Evolutionary conservation across 53 echinoderm and acorn worm genomes (phyloP), one percentile per base, ranked within the genome.

Genomic region (Echinarachnius parma): DNA sequence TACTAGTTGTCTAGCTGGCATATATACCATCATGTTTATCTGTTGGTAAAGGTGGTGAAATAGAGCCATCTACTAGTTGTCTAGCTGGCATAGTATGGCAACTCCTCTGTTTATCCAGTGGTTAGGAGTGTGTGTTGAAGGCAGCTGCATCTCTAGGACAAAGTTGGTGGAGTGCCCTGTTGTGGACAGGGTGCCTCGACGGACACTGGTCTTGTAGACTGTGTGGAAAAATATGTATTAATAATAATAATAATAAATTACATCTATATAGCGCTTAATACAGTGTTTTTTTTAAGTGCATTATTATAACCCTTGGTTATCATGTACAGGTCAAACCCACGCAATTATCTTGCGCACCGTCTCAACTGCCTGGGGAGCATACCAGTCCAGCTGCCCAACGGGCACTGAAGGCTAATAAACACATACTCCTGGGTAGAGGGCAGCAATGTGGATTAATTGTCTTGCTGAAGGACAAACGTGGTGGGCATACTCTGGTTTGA

Each of bases 91-190:
- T 23, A 91, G 70, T 36, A 78, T 75, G 47, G 86, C 91, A 13
- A 91, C 86, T 28, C 86, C 86, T 30, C 86, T 74, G 50, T 91
- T 86, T 54, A 91, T 83, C 94, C 94, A 93, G 74, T 93, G 94
- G 42, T 78, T 93, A 8, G 81, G 75, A 20, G 83, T 60, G 27
- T 80, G 68, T 47, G 86, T 80, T 60, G 94, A 93, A 9, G 75
- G 86, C 1, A 93, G 81, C 57, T 93, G 82, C 20, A 93, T 84
- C 36, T 86, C 77, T 26, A 93, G 62, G 7, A 93, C 89, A 78
- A 93, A 90, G 82, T 93, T 93, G 30, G 94, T 93, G 27, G 89
- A 93, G 39, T 93, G 94, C 28, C 94, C 94, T 3, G 90, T 93
- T 13, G 94, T 93, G 21, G 94, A 93, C 27, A 90, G 76, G 9